Percentiles rank a stretch among this genome's conserved stretches.
Evolutionary conservation across 2,113 vertebrate genomes (phyloP).

Genomic region (Pyrgilauda ruficollis): DNA sequence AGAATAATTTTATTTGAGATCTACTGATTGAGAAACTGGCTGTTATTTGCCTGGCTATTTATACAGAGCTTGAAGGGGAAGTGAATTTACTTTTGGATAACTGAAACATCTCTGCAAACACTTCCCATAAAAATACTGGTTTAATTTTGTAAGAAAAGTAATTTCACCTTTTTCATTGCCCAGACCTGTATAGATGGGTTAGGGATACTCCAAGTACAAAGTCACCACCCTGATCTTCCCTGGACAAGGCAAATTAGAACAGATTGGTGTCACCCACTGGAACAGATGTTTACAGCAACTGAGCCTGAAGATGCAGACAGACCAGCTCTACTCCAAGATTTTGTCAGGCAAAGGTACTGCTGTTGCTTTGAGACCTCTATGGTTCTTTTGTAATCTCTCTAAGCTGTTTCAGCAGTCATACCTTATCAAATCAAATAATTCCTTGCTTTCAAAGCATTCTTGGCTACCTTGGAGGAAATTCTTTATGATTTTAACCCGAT

Average conservation of each 20-base stretch:
- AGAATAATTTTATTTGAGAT: conserved; percentile 8
- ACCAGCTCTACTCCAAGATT: not conserved
- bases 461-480: not conserved
- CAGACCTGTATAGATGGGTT: not conserved
- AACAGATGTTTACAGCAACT: not conserved
- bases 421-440: not conserved
- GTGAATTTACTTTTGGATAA: not conserved
- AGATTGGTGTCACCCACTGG: not conserved
- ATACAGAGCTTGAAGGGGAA: not conserved
- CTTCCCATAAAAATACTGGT: not conserved
- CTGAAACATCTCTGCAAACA: not conserved
- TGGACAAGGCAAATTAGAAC: not conserved
- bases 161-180: not conserved
- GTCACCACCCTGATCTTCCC: not conserved
- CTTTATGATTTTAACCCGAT: not conserved
- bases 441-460: not conserved
- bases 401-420: not conserved
- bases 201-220: not conserved
- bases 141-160: not conserved
- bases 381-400: not conserved
- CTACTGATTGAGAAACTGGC: conserved; percentile 14
- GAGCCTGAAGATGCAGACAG: not conserved
- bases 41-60: not conserved
- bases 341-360: not conserved
- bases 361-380: not conserved